Evolutionary conservation across 2,797 vertebrate species (phyloP).

Genomic region (Cossypha polioptera): DNA sequence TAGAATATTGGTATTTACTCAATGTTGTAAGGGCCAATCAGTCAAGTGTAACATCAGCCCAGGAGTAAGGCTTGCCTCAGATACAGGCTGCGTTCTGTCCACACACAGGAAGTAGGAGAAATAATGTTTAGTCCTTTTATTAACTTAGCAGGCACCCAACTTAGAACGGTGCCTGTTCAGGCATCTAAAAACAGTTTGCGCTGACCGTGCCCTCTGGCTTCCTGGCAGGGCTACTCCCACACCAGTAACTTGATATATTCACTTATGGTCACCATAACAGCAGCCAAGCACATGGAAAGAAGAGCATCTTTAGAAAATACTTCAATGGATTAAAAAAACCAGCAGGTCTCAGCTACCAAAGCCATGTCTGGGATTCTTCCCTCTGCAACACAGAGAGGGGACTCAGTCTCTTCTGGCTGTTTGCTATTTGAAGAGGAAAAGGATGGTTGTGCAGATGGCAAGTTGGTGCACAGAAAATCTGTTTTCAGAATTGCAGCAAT

Average conservation of each 20-base stretch:
- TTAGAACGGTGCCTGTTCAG: conserved; percentile 31
- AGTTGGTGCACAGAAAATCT: background rate
- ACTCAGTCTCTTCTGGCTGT: background rate
- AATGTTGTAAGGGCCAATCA: background rate
- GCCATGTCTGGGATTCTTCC: background rate
- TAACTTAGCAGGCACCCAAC: conserved; percentile 24
- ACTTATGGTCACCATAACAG: conserved; percentile 40
- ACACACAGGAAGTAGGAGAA: background rate
- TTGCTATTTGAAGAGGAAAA: background rate
- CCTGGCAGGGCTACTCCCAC: conserved; percentile 50
- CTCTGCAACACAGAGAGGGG: background rate
- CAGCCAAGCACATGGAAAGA: conserved; percentile 45
- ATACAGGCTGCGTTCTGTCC: background rate
- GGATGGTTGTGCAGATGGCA: background rate
- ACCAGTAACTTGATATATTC: conserved; percentile 50
- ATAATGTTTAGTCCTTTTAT: conserved; percentile 2
- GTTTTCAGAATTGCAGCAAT: background rate
- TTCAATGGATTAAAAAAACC: conserved; percentile 36
- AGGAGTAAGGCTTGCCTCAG: background rate
- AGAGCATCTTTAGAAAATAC: conserved; percentile 55
- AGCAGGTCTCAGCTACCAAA: background rate
- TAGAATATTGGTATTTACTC: background rate
- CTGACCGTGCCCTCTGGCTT: conserved; percentile 44
- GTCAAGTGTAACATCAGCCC: background rate
- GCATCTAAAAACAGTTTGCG: conserved; percentile 53